Percentiles rank a stretch among this genome's conserved stretches.
These are phyloP conservation scores for Trialeurodes vaporariorum DNA, from an alignment of 1,140 invertebrate species.

Conservation along the genomic window DNA sequence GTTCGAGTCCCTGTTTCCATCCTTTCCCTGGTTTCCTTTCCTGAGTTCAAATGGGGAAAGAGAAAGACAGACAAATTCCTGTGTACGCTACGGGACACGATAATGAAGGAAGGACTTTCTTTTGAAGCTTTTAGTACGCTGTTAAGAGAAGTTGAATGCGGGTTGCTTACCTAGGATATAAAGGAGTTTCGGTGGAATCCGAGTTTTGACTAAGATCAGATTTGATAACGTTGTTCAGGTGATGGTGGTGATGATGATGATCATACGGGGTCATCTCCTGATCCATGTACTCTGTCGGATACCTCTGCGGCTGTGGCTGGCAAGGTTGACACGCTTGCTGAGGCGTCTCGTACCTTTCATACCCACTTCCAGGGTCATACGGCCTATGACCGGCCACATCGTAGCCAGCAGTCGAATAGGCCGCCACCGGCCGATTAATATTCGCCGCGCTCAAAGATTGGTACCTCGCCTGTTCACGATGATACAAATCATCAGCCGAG, in stretches of 20 bases:
- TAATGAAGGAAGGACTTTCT: too few species aligned
- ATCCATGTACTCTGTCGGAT: constrained; percentile 25
- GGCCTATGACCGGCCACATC: constrained; percentile 46
- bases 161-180: constrained; percentile 50
- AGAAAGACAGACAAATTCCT: too few species aligned
- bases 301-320: constrained; percentile 39
- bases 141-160: background rate
- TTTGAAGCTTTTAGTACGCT: too few species aligned
- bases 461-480: constrained; percentile 25
- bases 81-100: too few species aligned
- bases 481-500: constrained; percentile 26
- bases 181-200: constrained; percentile 42
- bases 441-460: constrained; percentile 33
- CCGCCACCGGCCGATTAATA: constrained; percentile 46
- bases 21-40: too few species aligned
- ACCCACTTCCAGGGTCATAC: constrained; percentile 49
- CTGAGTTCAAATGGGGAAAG: too few species aligned
- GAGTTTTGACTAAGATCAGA: constrained; percentile 7
- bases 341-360: constrained; percentile 56
- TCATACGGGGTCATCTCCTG: constrained; percentile 18
- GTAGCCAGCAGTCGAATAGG: constrained; percentile 45
- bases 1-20: too few species aligned
- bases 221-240: background rate
- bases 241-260: constrained; percentile 19
- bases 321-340: constrained; percentile 42